Base-by-base conservation (phyloP, 1,140 invertebrate genomes). In the Drosophila subobscura region DNA sequence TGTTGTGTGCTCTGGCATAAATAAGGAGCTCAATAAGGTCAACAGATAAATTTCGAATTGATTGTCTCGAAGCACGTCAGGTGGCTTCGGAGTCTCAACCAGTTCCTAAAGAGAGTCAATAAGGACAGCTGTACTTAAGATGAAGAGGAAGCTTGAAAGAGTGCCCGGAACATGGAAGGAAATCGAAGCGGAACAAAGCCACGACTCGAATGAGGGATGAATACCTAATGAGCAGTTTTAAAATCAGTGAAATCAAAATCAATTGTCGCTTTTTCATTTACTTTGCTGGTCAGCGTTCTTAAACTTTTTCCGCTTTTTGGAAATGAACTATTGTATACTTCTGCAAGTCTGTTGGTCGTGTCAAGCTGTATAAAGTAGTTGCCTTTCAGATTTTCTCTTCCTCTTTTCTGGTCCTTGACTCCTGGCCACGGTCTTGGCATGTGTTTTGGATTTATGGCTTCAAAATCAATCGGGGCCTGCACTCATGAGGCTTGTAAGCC, bases 361-460 rank as follows among this genome's bases (percentile, higher is more conserved):
- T 65, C 56, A 67, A 72, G 61, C 66, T 76, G 45, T 25, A 53
- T 45, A 68, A 76, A 67, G 67, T 78, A 78, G 76, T 78, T 76
- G 66, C 27, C 33, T 54, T 54, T 20, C 23, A 23, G 6, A n/a
- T 42, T 1, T 12, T 8, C 33, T 4, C 1, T 4, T 27, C 5
- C 25, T 5, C 56, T 46, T 57, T 52, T 58, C 29, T 47, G 42
- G 60, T 57, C 58, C 42, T 56, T 56, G 41, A 25, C 51, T 41
- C 54, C 45, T 63, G 53, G 47, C 72, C 16, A 20, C 1, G 16
- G 16, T 53, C n/a, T 20, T 16, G 60, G 60, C 65, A 75, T 81
- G 74, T 68, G 77, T 68, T 78, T 46, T 75, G 67, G 70, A 88
- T 86, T 86, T 86, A 78, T 83, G 74, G 71, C 71, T 60, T 72